Evolutionary conservation across 92 coral and sea anemone species (phyloP), one percentile per base, ranked within the genome.

Genomic region (Micromussa lordhowensis): DNA sequence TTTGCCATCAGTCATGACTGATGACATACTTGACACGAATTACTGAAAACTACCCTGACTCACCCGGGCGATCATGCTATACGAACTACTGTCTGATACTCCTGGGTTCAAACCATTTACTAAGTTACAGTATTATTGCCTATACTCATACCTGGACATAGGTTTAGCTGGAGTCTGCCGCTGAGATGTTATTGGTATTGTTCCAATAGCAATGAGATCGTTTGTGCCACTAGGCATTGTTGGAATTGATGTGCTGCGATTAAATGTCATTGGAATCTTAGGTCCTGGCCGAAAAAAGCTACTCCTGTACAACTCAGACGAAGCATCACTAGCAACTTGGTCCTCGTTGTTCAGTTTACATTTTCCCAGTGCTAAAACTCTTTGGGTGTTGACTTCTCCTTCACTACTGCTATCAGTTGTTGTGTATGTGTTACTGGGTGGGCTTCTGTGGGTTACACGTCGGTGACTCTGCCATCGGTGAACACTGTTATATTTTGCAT

Each of bases 181-280:
- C 72, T 95, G 98, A 76, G 95, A 74, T 66, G 96, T 94, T 85
- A 95, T 94, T 9, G 98, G 96, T 77, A 95, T 95, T 17, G 98
- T 95, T 86, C 98, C 98, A 55, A 95, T 95, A 30, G 98, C 98
- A 85, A 95, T 95, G 16, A 95, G 87, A 74, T 95, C 98, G 80
- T 89, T 94, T 11, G 95, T 61, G 81, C 89, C 75, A 31, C 79
- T 80, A 57, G 94, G 87, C 55, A 94, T 73, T 34, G 90, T 89
- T 15, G 96, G 95, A 34, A 95, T 94, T 31, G 98, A 90, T 0
- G 93, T 88, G 57, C 89, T 92, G 21, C 95, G 98, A 31, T 88
- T 94, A 48, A 91, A 94, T n/a, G 94, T 72, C 80, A 93, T 89
- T 24, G 95, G 93, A 53, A 95, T 73, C 79, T 92, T 92, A 57